Base-by-base conservation (phyloP, 2,888 invertebrate genomes). In the Suillia variegata region DNA sequence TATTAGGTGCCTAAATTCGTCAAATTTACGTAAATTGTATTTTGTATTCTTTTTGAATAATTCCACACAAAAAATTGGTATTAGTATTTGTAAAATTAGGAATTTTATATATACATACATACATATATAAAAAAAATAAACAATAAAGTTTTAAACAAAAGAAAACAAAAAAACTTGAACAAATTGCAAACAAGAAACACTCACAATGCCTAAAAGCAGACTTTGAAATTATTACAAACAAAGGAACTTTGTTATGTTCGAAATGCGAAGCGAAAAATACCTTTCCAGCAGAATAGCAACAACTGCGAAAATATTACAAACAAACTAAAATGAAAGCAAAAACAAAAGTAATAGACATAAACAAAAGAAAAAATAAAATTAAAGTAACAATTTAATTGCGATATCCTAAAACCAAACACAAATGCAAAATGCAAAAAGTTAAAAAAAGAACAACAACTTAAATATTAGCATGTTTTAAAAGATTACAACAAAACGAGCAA, bases 221-320 rank as follows among this genome's bases (percentile, higher is more conserved):
- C n/a, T n/a, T n/a, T n/a, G n/a, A n/a, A n/a, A 48, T 60, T 54
- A 15, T 59, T 59, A 50, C 54, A 53, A n/a, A n/a, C n/a, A n/a
- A n/a, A n/a, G n/a, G n/a, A n/a, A n/a, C n/a, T n/a, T n/a, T n/a
- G n/a, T n/a, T n/a, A n/a, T n/a, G n/a, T n/a, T n/a, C n/a, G n/a
- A n/a, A n/a, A n/a, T n/a, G n/a, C n/a, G n/a, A n/a, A n/a, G n/a
- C n/a, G n/a, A n/a, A n/a, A n/a, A n/a, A 49, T 54, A 58, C 50
- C 55, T 61, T 54, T 26, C 6, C 8, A 33, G 22, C 33, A 26
- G 56, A 56, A 49, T 24, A 45, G 18, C 42, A 33, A 55, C 15
- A 57, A 59, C 51, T 68, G 63, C 62, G 63, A 18, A 48, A 58
- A 58, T 60, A 63, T 61, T 63, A 56, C 42, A 34, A 53, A 58